Base-by-base conservation (phyloP, 2,888 invertebrate species). In the Helicoverpa assulta region DNA sequence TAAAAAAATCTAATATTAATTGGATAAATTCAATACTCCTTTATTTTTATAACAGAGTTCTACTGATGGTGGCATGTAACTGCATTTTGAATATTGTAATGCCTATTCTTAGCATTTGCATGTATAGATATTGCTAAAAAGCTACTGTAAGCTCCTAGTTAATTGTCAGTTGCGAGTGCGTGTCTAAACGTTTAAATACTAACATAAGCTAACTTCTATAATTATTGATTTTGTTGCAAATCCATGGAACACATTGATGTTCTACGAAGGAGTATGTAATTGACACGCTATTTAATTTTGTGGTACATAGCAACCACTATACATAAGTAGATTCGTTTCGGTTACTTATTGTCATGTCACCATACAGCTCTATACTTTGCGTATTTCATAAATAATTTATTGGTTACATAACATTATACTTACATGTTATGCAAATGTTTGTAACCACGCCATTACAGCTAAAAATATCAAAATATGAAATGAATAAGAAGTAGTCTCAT, bases 131-230 rank as follows among this genome's bases (percentile, higher is more conserved):
- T 55, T 62, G 40, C 40, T 57, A 55, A 56, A 52, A 69, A 67
- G 80, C 83, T 82, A 75, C 84, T 73, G 84, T 78, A 18, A 72
- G 80, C 84, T 84, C 55, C 84, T 70, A 70, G 55, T 43, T 82
- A 82, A 83, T 78, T 76, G 72, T 55, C 69, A 67, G 43, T 78
- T 75, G 64, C 76, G 40, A 61, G 74, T 67, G 76, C 83, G 84
- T 82, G 63, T 55, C 84, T 80, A 83, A 83, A 76, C 18, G 67
- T 47, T 67, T 83, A 83, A 83, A 83, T 71, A 77, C 78, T 63
- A 51, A 47, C 58, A 43, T 60, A 73, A 68, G 61, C 70, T 68
- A 76, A 80, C 64, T 55, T 63, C 40, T 47, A 59, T 80, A 80
- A 84, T 83, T 78, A 78, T 69, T 47, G 62, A 58, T 70, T 74